Evolutionary conservation across 2,113 vertebrate genomes (phyloP), one percentile per base, ranked within the genome.

Genomic region (Bubo bubo): DNA sequence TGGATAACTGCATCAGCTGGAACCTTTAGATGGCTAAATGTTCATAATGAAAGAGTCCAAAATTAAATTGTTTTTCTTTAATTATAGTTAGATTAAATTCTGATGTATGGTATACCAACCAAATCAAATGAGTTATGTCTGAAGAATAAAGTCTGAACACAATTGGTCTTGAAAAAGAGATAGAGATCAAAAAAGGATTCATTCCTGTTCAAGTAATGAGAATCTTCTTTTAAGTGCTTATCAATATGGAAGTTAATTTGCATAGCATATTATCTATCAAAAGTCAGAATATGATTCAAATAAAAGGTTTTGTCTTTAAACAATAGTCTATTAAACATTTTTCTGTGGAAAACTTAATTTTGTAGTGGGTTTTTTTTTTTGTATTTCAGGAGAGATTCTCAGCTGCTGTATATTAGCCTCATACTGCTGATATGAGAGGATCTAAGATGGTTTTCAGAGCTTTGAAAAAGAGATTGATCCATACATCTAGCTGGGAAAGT

Each of bases 191-290:
- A 71, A 91, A 83, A 86, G 4, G 6, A 71, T 92, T 76, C 10
- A 59, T 81, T 80, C 24, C 35, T 79, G 6, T 77, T 83, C 47
- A 84, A 91, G 68, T 79, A 92, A 94, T 71, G 21, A 88, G 43
- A 92, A 74, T 9, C 1, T 75, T 82, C 59, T 55, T 93, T 92
- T 91, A 92, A 95, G 35, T 63, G 43, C 62, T 85, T 71, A 85
- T 94, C 86, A 79, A 39, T 75, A 81, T 49, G 47, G 79, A 92
- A 93, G 24, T 16, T 86, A 80, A 93, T 94, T 92, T 93, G 23
- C 35, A 71, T 37, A 45, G 30, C 19, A 14, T 79, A 81, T 84
- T 95, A 95, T 71, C 60, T 52, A 79, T 88, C 28, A 84, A 67
- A 95, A 91, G 26, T 64, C 60, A 87, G 52, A 91, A 84, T 67